Percentiles rank a stretch among this genome's conserved stretches.
Evolutionary conservation across 2,797 vertebrate species (phyloP).

Genomic region (Dryobates pubescens): DNA sequence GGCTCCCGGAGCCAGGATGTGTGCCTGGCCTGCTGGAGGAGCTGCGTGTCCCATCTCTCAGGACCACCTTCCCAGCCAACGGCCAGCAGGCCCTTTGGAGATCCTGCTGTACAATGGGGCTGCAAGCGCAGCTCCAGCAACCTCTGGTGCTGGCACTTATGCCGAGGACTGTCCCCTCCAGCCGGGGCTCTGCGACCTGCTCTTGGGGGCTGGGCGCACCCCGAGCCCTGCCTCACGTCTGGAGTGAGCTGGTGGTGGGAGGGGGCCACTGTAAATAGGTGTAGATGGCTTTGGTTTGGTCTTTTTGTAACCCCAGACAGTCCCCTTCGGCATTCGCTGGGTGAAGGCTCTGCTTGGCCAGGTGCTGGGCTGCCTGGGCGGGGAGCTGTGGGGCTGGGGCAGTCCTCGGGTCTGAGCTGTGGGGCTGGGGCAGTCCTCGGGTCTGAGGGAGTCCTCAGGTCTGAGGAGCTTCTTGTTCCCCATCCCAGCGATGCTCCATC

Average conservation of each 20-base stretch:
- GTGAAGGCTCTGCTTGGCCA: neutral
- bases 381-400: neutral
- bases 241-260: rapidly evolving
- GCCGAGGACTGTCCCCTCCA: neutral
- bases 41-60: neutral
- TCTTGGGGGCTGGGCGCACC: rapidly evolving
- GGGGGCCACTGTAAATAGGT: neutral
- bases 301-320: conserved; percentile 12
- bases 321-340: neutral
- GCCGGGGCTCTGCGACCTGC: neutral
- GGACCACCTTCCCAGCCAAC: neutral
- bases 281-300: conserved; percentile 47
- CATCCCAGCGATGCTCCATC: rapidly evolving
- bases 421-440: neutral
- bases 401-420: rapidly evolving
- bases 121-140: neutral
- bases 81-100: neutral
- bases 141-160: neutral
- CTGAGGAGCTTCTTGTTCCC: neutral
- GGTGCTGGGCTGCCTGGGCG: neutral
- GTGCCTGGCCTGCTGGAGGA: neutral
- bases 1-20: neutral
- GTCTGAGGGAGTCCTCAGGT: neutral
- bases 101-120: neutral
- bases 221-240: rapidly evolving